These are phyloP conservation scores for Abramis brama DNA, from an alignment of 2,113 vertebrate genomes.

Conservation along the genomic window DNA sequence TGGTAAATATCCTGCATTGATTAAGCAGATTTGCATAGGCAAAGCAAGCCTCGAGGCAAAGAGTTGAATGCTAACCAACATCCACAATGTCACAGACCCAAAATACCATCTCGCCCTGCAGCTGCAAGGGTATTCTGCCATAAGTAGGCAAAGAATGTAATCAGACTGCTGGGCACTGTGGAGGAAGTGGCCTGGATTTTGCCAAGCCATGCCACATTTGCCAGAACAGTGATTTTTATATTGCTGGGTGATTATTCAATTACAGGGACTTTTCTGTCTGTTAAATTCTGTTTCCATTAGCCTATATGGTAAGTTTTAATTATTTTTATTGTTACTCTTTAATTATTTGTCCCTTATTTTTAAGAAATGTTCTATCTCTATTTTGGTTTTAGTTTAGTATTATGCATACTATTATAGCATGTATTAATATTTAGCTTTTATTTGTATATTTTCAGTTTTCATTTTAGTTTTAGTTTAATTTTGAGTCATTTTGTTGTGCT, in stretches of 20 bases:
- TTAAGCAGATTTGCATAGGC: constrained; percentile 62
- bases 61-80: constrained; percentile 59
- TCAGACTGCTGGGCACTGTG: constrained; percentile 1
- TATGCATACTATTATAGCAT: background rate
- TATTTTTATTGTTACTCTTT: background rate
- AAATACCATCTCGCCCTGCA: constrained; percentile 47
- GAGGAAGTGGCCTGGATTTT: constrained; percentile 18
- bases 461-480: background rate
- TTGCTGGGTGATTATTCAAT: background rate
- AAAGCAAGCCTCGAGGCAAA: constrained; percentile 46
- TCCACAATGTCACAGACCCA: constrained; percentile 41
- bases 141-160: constrained; percentile 6
- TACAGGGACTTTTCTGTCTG: background rate
- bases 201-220: background rate
- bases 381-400: background rate
- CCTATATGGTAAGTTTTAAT: background rate
- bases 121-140: constrained; percentile 34
- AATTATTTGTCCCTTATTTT: background rate
- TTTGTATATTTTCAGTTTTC: background rate
- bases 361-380: background rate
- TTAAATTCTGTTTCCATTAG: background rate
- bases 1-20: constrained; percentile 63
- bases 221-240: background rate
- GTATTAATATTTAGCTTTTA: background rate
- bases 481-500: background rate